Base-by-base conservation (phyloP, 2,113 vertebrate genomes). In the Laterallus jamaicensis region DNA sequence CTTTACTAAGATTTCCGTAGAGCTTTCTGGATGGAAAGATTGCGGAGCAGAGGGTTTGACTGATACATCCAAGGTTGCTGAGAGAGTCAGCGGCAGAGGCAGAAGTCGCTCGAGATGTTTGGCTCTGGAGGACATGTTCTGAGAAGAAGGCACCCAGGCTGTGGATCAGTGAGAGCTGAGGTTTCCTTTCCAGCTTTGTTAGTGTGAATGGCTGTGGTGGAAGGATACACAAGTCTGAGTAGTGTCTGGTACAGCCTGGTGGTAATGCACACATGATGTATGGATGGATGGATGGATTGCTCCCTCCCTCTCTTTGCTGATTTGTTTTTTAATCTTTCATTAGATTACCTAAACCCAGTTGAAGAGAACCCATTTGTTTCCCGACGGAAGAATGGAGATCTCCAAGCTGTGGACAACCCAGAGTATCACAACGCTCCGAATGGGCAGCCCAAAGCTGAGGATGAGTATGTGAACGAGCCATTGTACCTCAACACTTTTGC, bases 331-430 rank as follows among this genome's bases (percentile, higher is more conserved):
- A 59, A 1, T 92, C 21, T 77, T 89, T 31, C 91, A 84, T 35
- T 91, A 99, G 99, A 99, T 96, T 99, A 99, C 96, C 98, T 99
- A 82, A 99, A 99, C 95, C 99, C 99, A 0, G 98, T 99, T 60
- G 99, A 99, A 91, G 99, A 99, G 96, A 99, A 99, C 92, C 99
- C 99, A 2, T 99, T 99, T 88, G 99, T 99, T 73, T 98, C 99
- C 4, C 98, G 99, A 8, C 98, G 98, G 11, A 99, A 99, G 97
- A 99, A 99, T 1, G 98, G 99, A 40, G 99, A 99, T 82, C 97
- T 99, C 50, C 99, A 99, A 35, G 99, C 99, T 21, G 84, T 99
- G 98, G 99, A 99, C 97, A 99, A 99, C 95, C 99, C 99, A 0
- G 99, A 99, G 39, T 99, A 99, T 95, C 99, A 99, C 97, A 98